A percentile compares a stretch with the other conserved stretches of the same genome.
phyloP scores from a whole-genome alignment of 2,113 vertebrate genomes.

The Puntigrus tetrazona region DNA sequence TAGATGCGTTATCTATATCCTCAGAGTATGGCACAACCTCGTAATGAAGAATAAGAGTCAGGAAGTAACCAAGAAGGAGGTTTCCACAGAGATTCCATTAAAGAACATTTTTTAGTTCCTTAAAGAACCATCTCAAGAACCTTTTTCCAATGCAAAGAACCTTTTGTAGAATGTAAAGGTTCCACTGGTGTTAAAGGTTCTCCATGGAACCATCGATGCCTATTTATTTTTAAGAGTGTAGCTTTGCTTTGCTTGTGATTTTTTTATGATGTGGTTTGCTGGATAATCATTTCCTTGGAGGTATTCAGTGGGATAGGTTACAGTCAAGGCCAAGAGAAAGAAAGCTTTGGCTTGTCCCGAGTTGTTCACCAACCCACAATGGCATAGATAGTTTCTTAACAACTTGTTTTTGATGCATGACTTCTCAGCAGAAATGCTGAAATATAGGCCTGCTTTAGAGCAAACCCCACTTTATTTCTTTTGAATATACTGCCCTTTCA shows the following conservation, averaged over 20 bases:
- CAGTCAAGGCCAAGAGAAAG: constrained; percentile 7
- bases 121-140: background rate
- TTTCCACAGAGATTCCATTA: background rate
- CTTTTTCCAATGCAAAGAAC: background rate
- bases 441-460: background rate
- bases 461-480: background rate
- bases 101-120: background rate
- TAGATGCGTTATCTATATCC: constrained; percentile 47
- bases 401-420: background rate
- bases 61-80: too few species aligned
- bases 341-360: background rate
- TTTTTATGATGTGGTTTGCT: constrained; percentile 45
- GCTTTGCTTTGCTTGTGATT: constrained; percentile 27
- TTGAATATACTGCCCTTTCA: background rate
- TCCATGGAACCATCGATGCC: background rate
- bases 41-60: background rate
- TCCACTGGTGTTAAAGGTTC: background rate
- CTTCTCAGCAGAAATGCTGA: constrained; percentile 16
- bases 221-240: background rate
- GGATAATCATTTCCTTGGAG: constrained; percentile 22
- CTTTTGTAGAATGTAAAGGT: background rate
- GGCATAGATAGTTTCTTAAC: background rate
- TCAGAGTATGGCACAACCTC: constrained; percentile 10
- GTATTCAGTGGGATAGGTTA: constrained; percentile 5
- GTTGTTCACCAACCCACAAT: background rate